A percentile compares a stretch with the other conserved stretches of the same genome.
These are phyloP conservation scores for Passer domesticus DNA, from an alignment of 2,113 vertebrate genomes.

Conservation along the genomic window DNA sequence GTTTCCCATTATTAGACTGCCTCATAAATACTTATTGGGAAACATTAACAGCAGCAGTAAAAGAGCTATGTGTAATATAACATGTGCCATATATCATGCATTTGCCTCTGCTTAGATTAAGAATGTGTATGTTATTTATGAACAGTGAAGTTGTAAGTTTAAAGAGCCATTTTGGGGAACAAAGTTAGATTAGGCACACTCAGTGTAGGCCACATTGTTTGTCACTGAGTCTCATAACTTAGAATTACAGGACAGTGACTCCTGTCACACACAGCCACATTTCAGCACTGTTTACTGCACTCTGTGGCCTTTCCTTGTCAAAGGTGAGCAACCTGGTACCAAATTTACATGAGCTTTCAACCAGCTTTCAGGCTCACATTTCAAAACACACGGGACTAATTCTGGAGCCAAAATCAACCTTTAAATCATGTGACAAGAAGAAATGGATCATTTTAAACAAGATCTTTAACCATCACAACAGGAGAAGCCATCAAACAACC, in stretches of 20 bases:
- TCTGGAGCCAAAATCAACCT: conserved; percentile 68
- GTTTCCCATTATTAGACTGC: background rate
- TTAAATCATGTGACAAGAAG: conserved; percentile 63
- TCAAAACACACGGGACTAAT: conserved; percentile 75
- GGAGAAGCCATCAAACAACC: conserved; percentile 42
- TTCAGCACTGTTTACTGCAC: conserved; percentile 37
- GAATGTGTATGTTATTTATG: conserved; percentile 18
- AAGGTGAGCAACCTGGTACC: conserved; percentile 48
- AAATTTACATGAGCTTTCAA: conserved; percentile 44
- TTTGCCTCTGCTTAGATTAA: background rate
- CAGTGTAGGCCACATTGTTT: background rate
- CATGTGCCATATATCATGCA: background rate
- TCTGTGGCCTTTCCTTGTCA: background rate
- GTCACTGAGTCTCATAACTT: conserved; percentile 12
- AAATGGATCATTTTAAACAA: conserved; percentile 69
- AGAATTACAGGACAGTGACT: background rate
- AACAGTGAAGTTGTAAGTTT: conserved; percentile 16
- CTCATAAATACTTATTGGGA: background rate
- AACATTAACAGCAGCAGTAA: background rate
- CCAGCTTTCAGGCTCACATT: conserved; percentile 41
- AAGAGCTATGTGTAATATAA: background rate
- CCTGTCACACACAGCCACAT: background rate
- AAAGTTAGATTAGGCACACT: background rate
- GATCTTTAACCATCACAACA: conserved; percentile 71
- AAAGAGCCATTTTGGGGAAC: conserved; percentile 8